Evolutionary conservation across 1,140 invertebrate genomes (phyloP), one percentile per base, ranked within the genome.

Genomic region (Araneus ventricosus): DNA sequence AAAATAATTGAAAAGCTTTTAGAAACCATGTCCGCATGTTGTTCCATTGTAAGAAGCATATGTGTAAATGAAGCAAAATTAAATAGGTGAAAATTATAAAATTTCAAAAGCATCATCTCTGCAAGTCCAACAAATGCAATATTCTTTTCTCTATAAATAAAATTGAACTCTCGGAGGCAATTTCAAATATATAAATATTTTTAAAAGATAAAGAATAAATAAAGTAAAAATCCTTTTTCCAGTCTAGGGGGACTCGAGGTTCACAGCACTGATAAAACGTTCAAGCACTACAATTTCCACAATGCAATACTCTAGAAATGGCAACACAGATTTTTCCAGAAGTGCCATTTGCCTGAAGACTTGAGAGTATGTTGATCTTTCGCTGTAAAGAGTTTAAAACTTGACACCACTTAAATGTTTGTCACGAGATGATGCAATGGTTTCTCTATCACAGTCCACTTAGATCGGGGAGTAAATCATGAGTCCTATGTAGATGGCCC

Each of bases 401-500:
- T 75, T 75, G 70, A 75, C 70, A 75, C 70, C 70, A 75, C 17
- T 75, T 75, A 4, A 75, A 75, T 75, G 70, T 67, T 67, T 75
- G 70, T 75, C 30, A 14, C 20, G 34, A 75, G 30, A 75, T 75
- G 70, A 75, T 75, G 70, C 70, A 75, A 75, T 75, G 70, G 70
- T 30, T 75, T 75, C 70, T 75, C 70, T 75, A 75, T 75, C 70
- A 75, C 70, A 75, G 70, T 75, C 17, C 70, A 34, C 20, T 61
- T 94, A 94, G 34, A 94, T 92, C 30, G 94, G 94, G 34, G 93
- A 93, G 92, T 93, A 94, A 17, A 94, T 61, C 93, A 95, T 94
- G 80, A 94, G 90, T n/a, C 93, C 94, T 61, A 95, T 93, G 93
- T 95, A 95, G 7, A 94, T 45, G 27, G 93, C 94, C 95, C 95